Conservation (phyloP, 2,888 invertebrate genomes). For the Ptychoptera contaminata region DNA sequence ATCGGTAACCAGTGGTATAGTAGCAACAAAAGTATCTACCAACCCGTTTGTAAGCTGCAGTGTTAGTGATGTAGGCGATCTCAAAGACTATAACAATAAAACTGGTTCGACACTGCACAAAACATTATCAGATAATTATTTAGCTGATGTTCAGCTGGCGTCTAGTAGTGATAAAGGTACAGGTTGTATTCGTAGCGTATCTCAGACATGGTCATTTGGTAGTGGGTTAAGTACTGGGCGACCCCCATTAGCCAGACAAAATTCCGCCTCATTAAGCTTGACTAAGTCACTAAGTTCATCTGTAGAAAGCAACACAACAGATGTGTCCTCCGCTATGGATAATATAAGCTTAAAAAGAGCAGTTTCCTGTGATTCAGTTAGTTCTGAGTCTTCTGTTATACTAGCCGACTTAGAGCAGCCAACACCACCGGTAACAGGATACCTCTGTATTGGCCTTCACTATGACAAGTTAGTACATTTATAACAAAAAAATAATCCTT, state of each 20-base stretch:
- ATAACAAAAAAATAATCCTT: neutral
- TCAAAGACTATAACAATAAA: no score
- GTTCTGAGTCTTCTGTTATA: slow-evolving; percentile 60
- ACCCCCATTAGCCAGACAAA: no score
- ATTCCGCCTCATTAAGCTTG: no score
- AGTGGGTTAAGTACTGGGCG: slow-evolving; percentile 24
- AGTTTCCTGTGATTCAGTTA: slow-evolving; percentile 64
- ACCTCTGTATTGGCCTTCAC: slow-evolving; percentile 59
- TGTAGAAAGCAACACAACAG: neutral
- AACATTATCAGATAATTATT: slow-evolving; percentile 29
- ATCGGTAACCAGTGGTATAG: no score
- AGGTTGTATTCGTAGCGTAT: neutral
- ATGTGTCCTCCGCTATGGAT: neutral
- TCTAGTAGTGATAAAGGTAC: slow-evolving; percentile 4
- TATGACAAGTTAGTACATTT: slow-evolving; percentile 49
- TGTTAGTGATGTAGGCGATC: no score
- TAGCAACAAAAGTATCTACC: slow-evolving; percentile 4
- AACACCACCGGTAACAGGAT: slow-evolving; percentile 53
- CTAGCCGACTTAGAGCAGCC: slow-evolving; percentile 53
- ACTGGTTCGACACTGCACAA: slow-evolving; percentile 23
- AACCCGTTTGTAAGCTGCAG: slow-evolving; percentile 18
- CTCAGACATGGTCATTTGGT: slow-evolving; percentile 22
- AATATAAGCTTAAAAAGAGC: slow-evolving; percentile 33
- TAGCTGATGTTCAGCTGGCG: slow-evolving; percentile 13
- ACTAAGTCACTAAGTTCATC: no score